Percentiles rank a stretch among this genome's conserved stretches.
Conservation (phyloP, 1,140 invertebrate genomes). For the Sinonovacula constricta region DNA sequence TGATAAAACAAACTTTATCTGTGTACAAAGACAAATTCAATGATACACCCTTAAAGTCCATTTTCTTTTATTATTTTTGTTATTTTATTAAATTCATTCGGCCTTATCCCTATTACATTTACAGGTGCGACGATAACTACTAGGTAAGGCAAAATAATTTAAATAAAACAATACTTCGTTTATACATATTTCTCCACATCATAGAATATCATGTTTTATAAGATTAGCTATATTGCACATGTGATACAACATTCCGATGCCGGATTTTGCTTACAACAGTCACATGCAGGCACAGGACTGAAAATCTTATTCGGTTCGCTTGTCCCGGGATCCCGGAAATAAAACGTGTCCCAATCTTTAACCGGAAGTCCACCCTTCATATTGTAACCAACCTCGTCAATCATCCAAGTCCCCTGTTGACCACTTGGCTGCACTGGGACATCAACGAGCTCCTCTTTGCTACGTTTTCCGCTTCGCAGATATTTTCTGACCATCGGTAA, state of each 20-base stretch:
- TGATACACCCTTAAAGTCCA: too few relatives aligned
- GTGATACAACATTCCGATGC: neutral
- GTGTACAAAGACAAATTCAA: too few relatives aligned
- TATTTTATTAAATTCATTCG: too few relatives aligned
- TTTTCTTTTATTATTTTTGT: too few relatives aligned
- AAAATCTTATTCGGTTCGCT: neutral
- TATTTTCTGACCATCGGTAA: constrained; percentile 18
- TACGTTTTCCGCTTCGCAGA: constrained; percentile 23
- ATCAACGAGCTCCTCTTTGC: constrained; percentile 13
- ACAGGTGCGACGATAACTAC: too few relatives aligned
- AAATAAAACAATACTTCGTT: too few relatives aligned
- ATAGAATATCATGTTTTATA: too few relatives aligned
- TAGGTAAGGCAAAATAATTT: too few relatives aligned
- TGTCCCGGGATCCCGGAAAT: neutral
- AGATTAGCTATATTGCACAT: too few relatives aligned
- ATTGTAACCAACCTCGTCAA: constrained; percentile 27
- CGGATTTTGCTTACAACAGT: neutral
- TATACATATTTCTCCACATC: too few relatives aligned
- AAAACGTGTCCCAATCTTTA: neutral
- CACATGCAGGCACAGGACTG: neutral
- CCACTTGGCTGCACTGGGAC: constrained; percentile 25
- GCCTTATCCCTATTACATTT: too few relatives aligned
- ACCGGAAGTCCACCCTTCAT: neutral
- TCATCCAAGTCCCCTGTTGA: constrained; percentile 3
- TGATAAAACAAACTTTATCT: too few relatives aligned